Conservation (phyloP, 2,888 invertebrate genomes). For the Pseudanteris insignis region DNA sequence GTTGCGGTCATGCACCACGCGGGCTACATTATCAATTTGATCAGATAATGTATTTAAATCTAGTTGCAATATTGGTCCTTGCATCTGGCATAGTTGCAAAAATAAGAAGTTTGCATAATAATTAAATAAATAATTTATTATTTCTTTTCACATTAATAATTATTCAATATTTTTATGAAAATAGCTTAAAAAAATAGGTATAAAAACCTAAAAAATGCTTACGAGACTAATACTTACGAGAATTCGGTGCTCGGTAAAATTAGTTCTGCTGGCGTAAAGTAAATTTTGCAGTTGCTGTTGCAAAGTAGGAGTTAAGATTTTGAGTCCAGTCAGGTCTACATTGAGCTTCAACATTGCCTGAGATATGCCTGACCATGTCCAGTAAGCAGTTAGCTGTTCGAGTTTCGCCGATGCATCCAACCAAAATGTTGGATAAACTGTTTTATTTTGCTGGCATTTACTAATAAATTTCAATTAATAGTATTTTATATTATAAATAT, state of each 20-base stretch:
- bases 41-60: conserved; percentile 74
- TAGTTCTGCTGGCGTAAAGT: conserved; percentile 70
- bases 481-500: too few relatives aligned
- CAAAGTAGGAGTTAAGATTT: conserved; percentile 71
- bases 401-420: conserved; percentile 76
- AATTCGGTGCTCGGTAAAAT: conserved; percentile 72
- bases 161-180: too few relatives aligned
- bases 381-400: conserved; percentile 74
- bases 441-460: conserved; percentile 76
- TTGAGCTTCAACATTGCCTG: conserved; percentile 66
- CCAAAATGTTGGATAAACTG: conserved; percentile 79
- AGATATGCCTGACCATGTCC: conserved; percentile 70
- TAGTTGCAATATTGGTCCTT: conserved; percentile 72
- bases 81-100: too few relatives aligned
- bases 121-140: conserved; percentile 23
- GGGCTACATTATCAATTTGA: conserved; percentile 74
- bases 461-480: conserved; percentile 63
- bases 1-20: conserved; percentile 76
- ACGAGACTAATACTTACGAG: too few relatives aligned
- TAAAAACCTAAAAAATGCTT: too few relatives aligned
- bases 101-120: conserved; percentile 10
- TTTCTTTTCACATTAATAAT: too few relatives aligned
- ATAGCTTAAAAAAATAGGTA: too few relatives aligned
- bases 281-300: conserved; percentile 71
- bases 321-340: conserved; percentile 69